Base-by-base conservation (phyloP, 2,888 invertebrate genomes). In the Melanostoma mellinum region DNA sequence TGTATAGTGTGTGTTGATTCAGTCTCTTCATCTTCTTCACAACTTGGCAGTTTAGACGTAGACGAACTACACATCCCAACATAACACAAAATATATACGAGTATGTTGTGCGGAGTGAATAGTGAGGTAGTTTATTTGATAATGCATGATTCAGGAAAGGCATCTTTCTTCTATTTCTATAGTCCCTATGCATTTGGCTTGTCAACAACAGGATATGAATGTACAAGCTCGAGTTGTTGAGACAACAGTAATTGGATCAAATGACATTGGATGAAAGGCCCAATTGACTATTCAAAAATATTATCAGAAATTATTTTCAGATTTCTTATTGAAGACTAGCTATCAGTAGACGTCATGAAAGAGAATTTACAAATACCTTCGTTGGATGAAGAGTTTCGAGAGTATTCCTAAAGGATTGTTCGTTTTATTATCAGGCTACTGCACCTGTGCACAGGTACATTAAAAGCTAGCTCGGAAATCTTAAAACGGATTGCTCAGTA, bases 231-330 rank as follows among this genome's bases (percentile, higher is more conserved):
- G 79, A 75, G 44, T 75, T 78, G 71, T 67, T 50, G 77, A 67
- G 67, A 84, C 79, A 71, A 67, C 50, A 67, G 71, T 84, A 84
- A 78, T 84, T 84, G 84, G 79, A 84, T 84, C 74, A 79, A 75
- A 84, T 75, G 84, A 75, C 79, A 67, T 74, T 69, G 75, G 56
- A 55, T 84, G 79, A 84, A 79, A 75, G 75, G 71, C 33, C 71
- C 67, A 84, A 79, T 84, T 78, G 67, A 65, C 63, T 65, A 52
- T 67, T 36, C 60, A 44, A 48, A 60, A 52, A 76, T 48, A 58
- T 50, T 56, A 33, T 48, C 10, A 42, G 35, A 63, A 65, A 65
- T 56, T n/a, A 69, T 65, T 73, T 55, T 32, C 1, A 42, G 40
- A 56, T 10, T 10, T 33, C 20, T 20, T 20, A 20, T 20, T 1